Evolutionary conservation across 2,113 vertebrate species (phyloP), one percentile per base, ranked within the genome.

Genomic region (Tragelaphus buxtoni): DNA sequence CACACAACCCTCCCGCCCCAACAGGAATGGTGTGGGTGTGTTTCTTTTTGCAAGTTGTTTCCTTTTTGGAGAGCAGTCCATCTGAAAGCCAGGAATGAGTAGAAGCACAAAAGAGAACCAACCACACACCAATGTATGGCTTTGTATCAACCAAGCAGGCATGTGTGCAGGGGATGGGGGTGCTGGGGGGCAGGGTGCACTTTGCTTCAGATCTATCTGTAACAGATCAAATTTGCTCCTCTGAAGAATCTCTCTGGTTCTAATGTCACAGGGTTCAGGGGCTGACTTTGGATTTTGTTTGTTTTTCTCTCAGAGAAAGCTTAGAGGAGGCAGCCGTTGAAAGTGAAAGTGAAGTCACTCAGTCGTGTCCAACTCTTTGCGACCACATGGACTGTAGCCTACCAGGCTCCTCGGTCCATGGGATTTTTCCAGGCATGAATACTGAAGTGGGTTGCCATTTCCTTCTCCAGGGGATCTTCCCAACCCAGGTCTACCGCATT

Each of bases 31-130:
- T 65, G 47, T 82, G 39, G 58, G 61, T 87, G 39, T 58, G 65
- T 88, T 80, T 53, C 30, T 92, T 94, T 83, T 95, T n/a, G 86
- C 26, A 56, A 55, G 51, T 42, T 85, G 55, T 94, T 96, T 97
- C 97, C 96, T 76, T 95, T 97, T 92, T 86, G 85, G 90, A 96
- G 92, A 93, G n/a, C 72, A 76, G 91, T 94, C 79, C 90, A 65
- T 83, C 94, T 79, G 76, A 97, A 60, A 96, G 20, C 26, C 47
- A 22, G 39, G 42, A 89, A 79, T 82, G 97, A 95, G 65, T 11
- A 9, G 32, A 94, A 35, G 24, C 47, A 7, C 79, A 74, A 97
- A 98, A 94, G n/a, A 58, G 85, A 96, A 88, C 94, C 60, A 96
- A 88, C 94, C 60, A 7, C 1, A 93, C 91, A 84, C 30, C 88